Percentiles rank a stretch among this genome's conserved stretches.
Conservation (phyloP, 2,113 vertebrate species). For the Picathartes gymnocephalus region DNA sequence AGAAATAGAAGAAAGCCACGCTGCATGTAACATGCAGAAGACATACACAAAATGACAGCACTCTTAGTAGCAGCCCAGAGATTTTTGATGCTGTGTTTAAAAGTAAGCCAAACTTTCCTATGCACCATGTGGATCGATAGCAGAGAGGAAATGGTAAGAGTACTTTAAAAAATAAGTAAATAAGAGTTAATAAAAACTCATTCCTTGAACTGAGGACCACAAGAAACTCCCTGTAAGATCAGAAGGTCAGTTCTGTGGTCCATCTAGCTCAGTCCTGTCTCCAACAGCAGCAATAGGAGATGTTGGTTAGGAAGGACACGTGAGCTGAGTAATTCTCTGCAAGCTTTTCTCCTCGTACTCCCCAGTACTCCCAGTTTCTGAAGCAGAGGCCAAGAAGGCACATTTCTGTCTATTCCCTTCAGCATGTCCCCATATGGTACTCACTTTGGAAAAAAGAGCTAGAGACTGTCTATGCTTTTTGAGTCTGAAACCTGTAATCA, state of each 20-base stretch:
- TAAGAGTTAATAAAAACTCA: background rate
- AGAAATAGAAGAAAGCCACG: background rate
- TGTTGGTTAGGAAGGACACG: background rate
- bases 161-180: background rate
- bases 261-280: background rate
- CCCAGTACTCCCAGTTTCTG: background rate
- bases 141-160: background rate
- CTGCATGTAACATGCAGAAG: background rate
- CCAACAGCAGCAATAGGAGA: background rate
- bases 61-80: background rate
- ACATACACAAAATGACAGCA: background rate
- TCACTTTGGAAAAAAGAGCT: background rate
- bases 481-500: background rate
- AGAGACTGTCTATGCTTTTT: background rate
- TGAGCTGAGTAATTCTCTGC: background rate
- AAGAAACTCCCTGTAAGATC: background rate
- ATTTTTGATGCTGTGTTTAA: background rate
- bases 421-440: background rate
- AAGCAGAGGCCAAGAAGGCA: background rate
- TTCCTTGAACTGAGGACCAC: background rate
- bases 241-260: background rate
- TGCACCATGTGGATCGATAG: background rate
- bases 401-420: background rate
- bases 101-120: background rate
- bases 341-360: fast-evolving